phyloP scores from a whole-genome alignment of 2,797 vertebrate genomes.

The Myotis planiceps region DNA sequence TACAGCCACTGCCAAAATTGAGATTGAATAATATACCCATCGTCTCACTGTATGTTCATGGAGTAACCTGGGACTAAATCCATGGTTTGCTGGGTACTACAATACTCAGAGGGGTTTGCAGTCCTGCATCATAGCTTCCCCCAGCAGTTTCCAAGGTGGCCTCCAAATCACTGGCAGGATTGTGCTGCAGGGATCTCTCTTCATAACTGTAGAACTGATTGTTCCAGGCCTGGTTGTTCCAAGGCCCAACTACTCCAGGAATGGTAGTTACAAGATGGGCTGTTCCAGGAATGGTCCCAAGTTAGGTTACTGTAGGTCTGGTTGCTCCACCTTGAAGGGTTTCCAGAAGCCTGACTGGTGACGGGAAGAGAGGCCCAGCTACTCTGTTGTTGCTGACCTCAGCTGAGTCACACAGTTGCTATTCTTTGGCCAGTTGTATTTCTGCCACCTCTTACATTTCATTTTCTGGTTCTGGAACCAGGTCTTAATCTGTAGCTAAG shows the following conservation, averaged over 20 bases:
- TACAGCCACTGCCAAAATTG: too few relatives aligned
- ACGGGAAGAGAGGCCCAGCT: not conserved
- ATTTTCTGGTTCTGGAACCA: slow-evolving; percentile 97
- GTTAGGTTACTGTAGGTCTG: not conserved
- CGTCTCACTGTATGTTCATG: not conserved
- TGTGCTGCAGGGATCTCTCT: not conserved
- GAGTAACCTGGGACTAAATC: not conserved
- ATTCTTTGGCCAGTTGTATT: slow-evolving; percentile 81
- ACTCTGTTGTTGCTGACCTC: slow-evolving; percentile 28
- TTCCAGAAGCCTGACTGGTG: not conserved
- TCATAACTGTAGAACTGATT: not conserved
- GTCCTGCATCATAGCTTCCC: not conserved
- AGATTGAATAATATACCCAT: too few relatives aligned
- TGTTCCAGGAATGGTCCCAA: not conserved
- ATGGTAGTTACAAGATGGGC: not conserved
- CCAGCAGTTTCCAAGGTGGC: not conserved
- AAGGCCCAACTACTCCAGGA: not conserved
- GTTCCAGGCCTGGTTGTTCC: not conserved
- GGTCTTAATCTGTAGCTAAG: slow-evolving; percentile 91
- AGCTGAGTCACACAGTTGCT: slow-evolving; percentile 34
- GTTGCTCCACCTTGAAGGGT: not conserved
- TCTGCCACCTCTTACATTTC: slow-evolving; percentile 93
- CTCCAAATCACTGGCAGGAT: not conserved
- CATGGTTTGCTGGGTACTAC: not conserved
- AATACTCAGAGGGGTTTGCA: not conserved